Conservation (phyloP, 1,140 invertebrate species). For the Mya arenaria region DNA sequence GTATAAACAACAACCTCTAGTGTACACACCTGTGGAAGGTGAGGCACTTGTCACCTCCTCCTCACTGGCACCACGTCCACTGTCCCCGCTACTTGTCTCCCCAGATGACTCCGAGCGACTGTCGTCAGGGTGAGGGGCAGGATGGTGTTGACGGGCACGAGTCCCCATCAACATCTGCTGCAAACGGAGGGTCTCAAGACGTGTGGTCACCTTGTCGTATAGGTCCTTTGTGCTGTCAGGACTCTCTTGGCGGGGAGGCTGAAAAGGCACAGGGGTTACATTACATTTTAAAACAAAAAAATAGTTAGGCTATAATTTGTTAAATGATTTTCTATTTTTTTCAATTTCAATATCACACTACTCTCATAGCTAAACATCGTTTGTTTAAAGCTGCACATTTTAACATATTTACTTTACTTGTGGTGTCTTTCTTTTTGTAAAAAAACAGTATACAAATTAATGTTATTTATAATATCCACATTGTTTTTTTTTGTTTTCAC, state of each 20-base stretch:
- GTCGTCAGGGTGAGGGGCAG: constrained; percentile 34
- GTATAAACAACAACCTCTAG: too few relatives aligned
- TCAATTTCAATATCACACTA: too few relatives aligned
- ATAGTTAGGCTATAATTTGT: too few relatives aligned
- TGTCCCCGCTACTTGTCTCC: constrained; percentile 47
- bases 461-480: too few relatives aligned
- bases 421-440: too few relatives aligned
- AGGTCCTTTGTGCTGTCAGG: constrained; percentile 32
- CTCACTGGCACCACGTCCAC: constrained; percentile 49
- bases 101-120: constrained; percentile 53
- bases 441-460: too few relatives aligned
- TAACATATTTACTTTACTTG: too few relatives aligned
- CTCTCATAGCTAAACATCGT: too few relatives aligned
- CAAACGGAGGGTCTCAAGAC: constrained; percentile 36
- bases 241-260: constrained; percentile 40
- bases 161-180: constrained; percentile 36
- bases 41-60: constrained; percentile 47
- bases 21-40: constrained; percentile 38
- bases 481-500: constrained; percentile 18
- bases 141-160: constrained; percentile 6
- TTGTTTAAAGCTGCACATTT: too few relatives aligned
- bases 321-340: too few relatives aligned
- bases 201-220: constrained; percentile 45
- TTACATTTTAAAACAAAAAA: too few relatives aligned
- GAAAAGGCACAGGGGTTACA: background rate